phyloP scores from a whole-genome alignment of 1,140 invertebrate genomes.

The Arion vulgaris region DNA sequence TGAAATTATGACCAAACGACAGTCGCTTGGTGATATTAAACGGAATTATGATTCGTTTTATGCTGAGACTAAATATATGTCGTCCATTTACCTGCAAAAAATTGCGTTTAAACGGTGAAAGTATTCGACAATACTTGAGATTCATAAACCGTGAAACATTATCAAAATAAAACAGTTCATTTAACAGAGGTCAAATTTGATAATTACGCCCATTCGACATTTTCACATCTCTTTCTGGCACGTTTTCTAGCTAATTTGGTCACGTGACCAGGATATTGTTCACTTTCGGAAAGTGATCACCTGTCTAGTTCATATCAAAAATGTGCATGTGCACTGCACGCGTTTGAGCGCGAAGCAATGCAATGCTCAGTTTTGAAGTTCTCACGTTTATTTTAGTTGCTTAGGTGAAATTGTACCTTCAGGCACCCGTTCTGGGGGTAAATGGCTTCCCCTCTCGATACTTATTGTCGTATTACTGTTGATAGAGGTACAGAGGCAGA shows the following conservation, averaged over 20 bases:
- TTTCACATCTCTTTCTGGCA: background rate
- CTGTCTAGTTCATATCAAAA: slow-evolving; percentile 1
- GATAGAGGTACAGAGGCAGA: too few species aligned
- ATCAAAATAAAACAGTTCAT: slow-evolving; percentile 9
- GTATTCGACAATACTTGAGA: background rate
- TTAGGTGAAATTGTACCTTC: background rate
- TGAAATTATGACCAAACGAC: background rate
- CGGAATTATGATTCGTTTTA: background rate
- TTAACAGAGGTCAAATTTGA: slow-evolving; percentile 1
- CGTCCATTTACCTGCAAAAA: background rate
- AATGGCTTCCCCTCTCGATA: too few species aligned
- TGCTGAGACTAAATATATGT: background rate
- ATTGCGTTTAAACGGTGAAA: background rate
- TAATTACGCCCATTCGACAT: background rate
- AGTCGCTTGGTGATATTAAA: background rate
- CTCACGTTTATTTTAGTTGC: background rate
- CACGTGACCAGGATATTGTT: background rate
- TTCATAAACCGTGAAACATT: background rate
- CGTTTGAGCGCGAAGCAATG: background rate
- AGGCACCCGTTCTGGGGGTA: too few species aligned
- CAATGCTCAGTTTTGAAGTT: too few species aligned
- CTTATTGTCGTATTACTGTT: too few species aligned
- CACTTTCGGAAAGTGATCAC: background rate
- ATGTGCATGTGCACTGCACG: background rate
- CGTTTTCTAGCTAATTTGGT: slow-evolving; percentile 4